phyloP scores from a whole-genome alignment of 2,113 vertebrate genomes.

The Microcebus jonahi region DNA sequence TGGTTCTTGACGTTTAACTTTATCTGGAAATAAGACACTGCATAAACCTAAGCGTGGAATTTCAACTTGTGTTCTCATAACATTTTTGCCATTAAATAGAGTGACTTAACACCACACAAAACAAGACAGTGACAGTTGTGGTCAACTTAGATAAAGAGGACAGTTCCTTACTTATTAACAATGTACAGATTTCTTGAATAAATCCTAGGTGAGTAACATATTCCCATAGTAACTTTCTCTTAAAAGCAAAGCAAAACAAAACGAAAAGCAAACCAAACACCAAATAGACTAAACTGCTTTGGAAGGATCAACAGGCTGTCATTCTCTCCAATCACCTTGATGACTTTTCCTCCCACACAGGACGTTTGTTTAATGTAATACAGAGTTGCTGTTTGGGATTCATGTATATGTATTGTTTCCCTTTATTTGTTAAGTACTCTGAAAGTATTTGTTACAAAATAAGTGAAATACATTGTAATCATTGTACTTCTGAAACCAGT shows the following conservation, averaged over 20 bases:
- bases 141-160: background rate
- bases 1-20: conserved; percentile 12
- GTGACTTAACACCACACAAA: background rate
- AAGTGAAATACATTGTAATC: background rate
- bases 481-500: conserved; percentile 21
- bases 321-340: background rate
- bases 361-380: background rate
- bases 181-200: conserved; percentile 34
- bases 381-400: conserved; percentile 1
- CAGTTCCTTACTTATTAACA: background rate
- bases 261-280: background rate
- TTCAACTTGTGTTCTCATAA: background rate
- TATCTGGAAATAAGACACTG: background rate
- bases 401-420: conserved; percentile 9
- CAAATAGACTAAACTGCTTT: background rate
- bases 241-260: background rate
- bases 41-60: background rate
- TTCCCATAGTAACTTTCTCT: background rate
- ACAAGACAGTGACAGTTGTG: background rate
- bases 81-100: background rate
- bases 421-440: conserved; percentile 41
- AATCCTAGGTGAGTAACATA: background rate
- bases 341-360: background rate
- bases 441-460: conserved; percentile 54
- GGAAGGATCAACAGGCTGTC: conserved; percentile 5